Percentiles rank a stretch among this genome's conserved stretches.
phyloP scores from a whole-genome alignment of 2,888 invertebrate species.

The Crematogaster levior region DNA sequence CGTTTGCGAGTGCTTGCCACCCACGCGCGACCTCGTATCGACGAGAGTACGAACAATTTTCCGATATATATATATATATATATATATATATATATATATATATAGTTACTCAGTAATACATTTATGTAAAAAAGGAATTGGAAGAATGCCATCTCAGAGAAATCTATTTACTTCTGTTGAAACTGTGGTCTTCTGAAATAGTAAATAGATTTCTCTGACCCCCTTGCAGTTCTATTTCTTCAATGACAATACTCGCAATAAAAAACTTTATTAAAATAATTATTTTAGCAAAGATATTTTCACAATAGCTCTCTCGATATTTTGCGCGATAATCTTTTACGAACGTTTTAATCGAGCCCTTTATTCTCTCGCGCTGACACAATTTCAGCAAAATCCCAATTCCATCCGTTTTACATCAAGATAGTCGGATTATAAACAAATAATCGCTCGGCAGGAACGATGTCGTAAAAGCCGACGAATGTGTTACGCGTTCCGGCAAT shows the following conservation, averaged over 20 bases:
- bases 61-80: no score
- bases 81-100: no score
- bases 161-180: no score
- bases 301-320: neutral
- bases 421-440: neutral
- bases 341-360: neutral
- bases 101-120: constrained; percentile 45
- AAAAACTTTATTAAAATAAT: neutral
- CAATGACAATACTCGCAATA: neutral
- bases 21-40: constrained; percentile 6
- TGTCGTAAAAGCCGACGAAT: constrained; percentile 28
- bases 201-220: no score
- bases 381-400: neutral
- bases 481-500: constrained; percentile 13
- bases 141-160: neutral
- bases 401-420: neutral
- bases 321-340: neutral
- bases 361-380: neutral
- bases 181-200: no score
- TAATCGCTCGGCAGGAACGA: neutral
- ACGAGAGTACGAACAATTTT: constrained; percentile 72
- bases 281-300: neutral
- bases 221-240: no score
- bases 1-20: constrained; percentile 34
- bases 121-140: constrained; percentile 10